Conservation (phyloP, 2,888 invertebrate species). For the Pemphredon lugubris region DNA sequence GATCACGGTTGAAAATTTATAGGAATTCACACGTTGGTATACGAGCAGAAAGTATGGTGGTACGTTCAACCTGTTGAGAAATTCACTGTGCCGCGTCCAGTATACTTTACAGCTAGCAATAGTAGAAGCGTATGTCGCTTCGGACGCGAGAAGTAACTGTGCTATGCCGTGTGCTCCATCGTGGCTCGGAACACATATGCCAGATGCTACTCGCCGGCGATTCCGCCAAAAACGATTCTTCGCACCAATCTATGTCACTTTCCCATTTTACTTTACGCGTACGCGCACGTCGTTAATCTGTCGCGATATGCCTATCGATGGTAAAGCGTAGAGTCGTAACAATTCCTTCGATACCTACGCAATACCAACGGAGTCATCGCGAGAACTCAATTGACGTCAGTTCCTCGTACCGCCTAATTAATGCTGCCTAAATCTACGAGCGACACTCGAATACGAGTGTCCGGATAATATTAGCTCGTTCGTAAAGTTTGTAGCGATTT, state of each 20-base stretch:
- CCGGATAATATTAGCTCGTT: no score
- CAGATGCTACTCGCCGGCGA: constrained; percentile 66
- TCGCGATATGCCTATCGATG: no score
- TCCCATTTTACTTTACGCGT: no score
- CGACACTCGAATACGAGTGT: no score
- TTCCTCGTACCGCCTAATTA: no score
- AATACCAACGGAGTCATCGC: no score
- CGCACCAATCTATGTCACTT: not conserved
- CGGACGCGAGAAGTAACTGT: constrained; percentile 70
- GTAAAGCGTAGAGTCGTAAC: no score
- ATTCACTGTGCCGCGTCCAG: constrained; percentile 32
- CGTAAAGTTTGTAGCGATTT: no score
- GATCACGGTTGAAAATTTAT: constrained; percentile 41
- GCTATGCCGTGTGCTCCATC: constrained; percentile 57
- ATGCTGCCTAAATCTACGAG: no score
- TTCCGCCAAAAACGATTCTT: constrained; percentile 46
- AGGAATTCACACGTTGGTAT: constrained; percentile 40
- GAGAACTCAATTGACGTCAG: no score
- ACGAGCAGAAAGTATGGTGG: constrained; percentile 40
- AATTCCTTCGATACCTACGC: no score
- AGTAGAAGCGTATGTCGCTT: constrained; percentile 59
- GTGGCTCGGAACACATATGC: constrained; percentile 70
- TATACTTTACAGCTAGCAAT: constrained; percentile 17
- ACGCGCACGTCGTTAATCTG: not conserved
- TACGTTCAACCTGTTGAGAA: constrained; percentile 48